phyloP scores from a whole-genome alignment of 2,888 invertebrate genomes.

The Limulus polyphemus region DNA sequence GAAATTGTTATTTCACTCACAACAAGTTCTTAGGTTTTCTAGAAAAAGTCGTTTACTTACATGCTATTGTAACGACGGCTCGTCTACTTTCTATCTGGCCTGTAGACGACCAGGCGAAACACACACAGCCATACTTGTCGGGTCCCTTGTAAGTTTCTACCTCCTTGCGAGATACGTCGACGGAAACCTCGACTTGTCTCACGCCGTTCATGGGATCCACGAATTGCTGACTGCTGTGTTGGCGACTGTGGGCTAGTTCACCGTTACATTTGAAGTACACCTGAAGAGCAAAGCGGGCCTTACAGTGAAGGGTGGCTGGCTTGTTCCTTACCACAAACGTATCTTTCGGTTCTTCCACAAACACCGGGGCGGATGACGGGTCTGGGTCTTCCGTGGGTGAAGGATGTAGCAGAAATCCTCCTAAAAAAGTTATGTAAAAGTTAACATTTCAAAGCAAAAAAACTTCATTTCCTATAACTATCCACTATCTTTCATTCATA shows the following conservation, averaged over 20 bases:
- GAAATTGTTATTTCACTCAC: too few relatives aligned
- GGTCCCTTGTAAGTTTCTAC: conserved; percentile 90
- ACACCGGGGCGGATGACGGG: conserved; percentile 49
- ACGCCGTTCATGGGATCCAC: conserved; percentile 81
- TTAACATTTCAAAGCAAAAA: background rate
- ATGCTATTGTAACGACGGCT: conserved; percentile 78
- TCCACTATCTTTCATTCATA: too few relatives aligned
- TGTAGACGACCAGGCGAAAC: conserved; percentile 78
- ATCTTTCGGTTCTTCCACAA: conserved; percentile 74
- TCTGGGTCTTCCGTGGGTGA: conserved; percentile 17
- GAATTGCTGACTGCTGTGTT: conserved; percentile 45
- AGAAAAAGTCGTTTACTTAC: conserved; percentile 53
- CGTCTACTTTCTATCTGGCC: conserved; percentile 74
- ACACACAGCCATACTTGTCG: conserved; percentile 62
- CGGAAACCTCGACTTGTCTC: conserved; percentile 68
- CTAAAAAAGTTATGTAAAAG: conserved; percentile 8
- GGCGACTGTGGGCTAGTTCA: conserved; percentile 11
- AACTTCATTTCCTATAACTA: background rate
- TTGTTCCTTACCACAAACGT: conserved; percentile 84
- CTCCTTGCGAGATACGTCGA: conserved; percentile 71
- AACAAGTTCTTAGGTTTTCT: too few relatives aligned
- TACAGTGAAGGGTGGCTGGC: conserved; percentile 75
- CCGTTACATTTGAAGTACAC: conserved; percentile 77
- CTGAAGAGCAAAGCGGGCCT: conserved; percentile 76
- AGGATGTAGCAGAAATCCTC: conserved; percentile 15